Conservation (phyloP, 2,888 invertebrate species). For the Microctonus hyperodae region DNA sequence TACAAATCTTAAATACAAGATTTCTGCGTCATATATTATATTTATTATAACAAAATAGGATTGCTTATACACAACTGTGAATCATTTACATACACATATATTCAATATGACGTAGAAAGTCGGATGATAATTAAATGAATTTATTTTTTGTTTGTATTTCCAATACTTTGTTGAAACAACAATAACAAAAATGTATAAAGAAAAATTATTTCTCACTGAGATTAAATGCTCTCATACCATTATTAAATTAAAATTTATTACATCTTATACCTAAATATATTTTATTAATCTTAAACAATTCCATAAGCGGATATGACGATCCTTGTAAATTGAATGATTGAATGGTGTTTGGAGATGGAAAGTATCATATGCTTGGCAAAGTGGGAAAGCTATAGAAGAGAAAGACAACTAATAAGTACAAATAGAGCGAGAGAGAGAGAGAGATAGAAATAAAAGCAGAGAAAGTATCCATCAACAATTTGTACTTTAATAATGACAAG, state of each 20-base stretch:
- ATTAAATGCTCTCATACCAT: neutral
- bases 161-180: neutral
- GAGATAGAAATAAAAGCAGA: neutral
- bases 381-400: neutral
- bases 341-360: neutral
- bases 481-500: neutral
- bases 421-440: neutral
- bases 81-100: conserved; percentile 9
- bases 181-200: neutral
- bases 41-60: conserved; percentile 16
- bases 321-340: neutral
- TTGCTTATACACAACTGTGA: conserved; percentile 14
- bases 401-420: neutral
- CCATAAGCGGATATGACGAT: neutral
- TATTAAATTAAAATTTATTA: neutral
- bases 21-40: neutral
- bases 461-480: conserved; percentile 10
- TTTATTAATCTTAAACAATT: neutral
- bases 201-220: neutral
- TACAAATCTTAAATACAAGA: neutral
- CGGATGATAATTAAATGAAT: neutral
- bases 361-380: neutral
- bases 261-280: neutral
- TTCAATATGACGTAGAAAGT: neutral
- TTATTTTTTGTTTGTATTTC: neutral